Base-by-base conservation (phyloP, 1,140 invertebrate species). In the Samia ricini region DNA sequence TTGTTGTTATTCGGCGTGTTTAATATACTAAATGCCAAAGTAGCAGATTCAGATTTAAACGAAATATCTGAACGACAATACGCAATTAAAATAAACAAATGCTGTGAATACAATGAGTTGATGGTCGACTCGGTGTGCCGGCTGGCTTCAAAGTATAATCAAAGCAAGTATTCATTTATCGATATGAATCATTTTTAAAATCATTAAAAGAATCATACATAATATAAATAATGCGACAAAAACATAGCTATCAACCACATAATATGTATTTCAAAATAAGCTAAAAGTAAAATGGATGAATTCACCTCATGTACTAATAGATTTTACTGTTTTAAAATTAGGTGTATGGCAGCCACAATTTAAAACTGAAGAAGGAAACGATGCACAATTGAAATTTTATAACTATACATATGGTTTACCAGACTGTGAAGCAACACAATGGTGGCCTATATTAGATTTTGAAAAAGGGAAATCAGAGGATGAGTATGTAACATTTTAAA, bases 401-500 rank as follows among this genome's bases (percentile, higher is more conserved):
- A 88, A 88, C 48, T 92, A 93, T 72, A 81, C 92, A 26, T 93
- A 93, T 59, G 95, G 95, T 8, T 81, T 92, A 60, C 95, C 95
- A 4, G 92, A 93, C 54, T 97, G 96, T 89, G 92, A 92, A 66
- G 92, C 85, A 71, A 94, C 85, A 88, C 94, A 95, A 77, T 92
- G 93, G 77, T 95, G 95, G 92, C 91, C 93, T 3, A 94, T 97
- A 66, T 96, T 94, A 74, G 92, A 95, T 80, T 93, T 89, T 20
- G 72, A 66, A 55, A 85, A 85, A 68, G 72, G 66, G 51, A 85
- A 86, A 68, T 88, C 88, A 1, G 85, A 90, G 69, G 90, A 91
- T 79, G 81, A 89, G 90, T 91, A 80, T 67, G 85, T 80, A 60
- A 42, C n/a, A 42, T 15, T 42, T 15, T 15, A 15, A 42, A 42